Percentiles rank a stretch among this genome's conserved stretches.
phyloP scores from a whole-genome alignment of 2,113 vertebrate genomes.

The Solenodon paradoxus region DNA sequence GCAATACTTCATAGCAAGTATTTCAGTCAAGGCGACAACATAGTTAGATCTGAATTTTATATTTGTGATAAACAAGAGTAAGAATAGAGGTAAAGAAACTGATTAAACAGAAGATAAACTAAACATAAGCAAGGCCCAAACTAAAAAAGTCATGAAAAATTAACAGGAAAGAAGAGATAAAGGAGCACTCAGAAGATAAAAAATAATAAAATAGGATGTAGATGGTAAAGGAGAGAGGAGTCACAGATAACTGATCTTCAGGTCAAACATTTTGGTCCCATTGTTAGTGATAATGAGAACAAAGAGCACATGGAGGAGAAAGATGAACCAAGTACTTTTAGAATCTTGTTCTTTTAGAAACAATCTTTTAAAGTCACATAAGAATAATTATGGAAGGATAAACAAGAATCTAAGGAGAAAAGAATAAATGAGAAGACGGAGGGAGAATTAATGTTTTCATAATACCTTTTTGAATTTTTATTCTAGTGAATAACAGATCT shows the following conservation, averaged over 20 bases:
- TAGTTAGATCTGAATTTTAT: not conserved
- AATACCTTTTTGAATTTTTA: not conserved
- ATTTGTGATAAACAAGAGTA: constrained; percentile 11
- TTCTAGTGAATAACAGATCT: not conserved
- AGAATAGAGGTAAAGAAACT: not conserved
- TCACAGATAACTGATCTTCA: not conserved
- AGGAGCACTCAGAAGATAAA: not conserved
- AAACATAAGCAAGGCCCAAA: not conserved
- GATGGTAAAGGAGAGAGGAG: not conserved
- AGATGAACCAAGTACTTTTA: not conserved
- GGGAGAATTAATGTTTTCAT: not conserved
- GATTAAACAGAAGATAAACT: not conserved
- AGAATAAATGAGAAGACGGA: not conserved
- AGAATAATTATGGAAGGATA: not conserved
- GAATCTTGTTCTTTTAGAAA: not conserved
- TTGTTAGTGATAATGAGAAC: not conserved
- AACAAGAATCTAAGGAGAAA: not conserved
- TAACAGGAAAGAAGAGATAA: not conserved
- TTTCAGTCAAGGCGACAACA: not conserved
- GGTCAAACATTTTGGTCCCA: not conserved
- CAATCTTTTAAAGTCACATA: not conserved
- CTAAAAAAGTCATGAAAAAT: not conserved
- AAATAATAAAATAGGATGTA: not conserved
- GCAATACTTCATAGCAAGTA: not conserved
- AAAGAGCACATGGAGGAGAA: not conserved